Evolutionary conservation across 2,113 vertebrate genomes (phyloP).

Genomic region (Hemichromis elongatus): DNA sequence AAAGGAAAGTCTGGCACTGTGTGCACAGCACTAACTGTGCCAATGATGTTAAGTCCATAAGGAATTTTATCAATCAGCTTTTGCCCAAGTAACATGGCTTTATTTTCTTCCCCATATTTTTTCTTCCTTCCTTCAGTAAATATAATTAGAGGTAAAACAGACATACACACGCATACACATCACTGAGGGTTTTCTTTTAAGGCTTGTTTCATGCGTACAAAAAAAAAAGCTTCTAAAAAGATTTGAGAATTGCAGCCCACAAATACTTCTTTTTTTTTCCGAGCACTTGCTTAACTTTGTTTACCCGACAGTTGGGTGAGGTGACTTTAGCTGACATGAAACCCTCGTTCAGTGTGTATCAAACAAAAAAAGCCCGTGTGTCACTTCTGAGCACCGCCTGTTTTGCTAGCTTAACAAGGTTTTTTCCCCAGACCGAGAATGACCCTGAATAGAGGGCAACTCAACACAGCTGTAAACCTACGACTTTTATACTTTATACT

Average conservation of each 20-base stretch:
- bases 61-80: slow-evolving; percentile 27
- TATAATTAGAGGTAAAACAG: neutral
- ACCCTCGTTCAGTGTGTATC: neutral
- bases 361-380: neutral
- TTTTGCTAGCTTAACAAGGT: neutral
- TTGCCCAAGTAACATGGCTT: neutral
- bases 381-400: neutral
- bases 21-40: slow-evolving; percentile 10
- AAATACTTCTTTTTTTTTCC: neutral
- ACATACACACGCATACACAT: neutral
- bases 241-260: neutral
- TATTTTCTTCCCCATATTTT: neutral
- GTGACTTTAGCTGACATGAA: neutral
- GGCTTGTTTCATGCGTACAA: neutral
- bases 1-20: slow-evolving; percentile 3
- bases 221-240: neutral
- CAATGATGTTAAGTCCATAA: slow-evolving; percentile 33
- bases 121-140: neutral
- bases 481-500: neutral
- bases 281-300: neutral
- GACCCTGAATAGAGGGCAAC: neutral
- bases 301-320: neutral
- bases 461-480: neutral
- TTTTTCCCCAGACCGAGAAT: neutral
- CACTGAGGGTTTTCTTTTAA: neutral